Evolutionary conservation across 2,797 vertebrate species (phyloP).

Genomic region (Sebastes itinus): DNA sequence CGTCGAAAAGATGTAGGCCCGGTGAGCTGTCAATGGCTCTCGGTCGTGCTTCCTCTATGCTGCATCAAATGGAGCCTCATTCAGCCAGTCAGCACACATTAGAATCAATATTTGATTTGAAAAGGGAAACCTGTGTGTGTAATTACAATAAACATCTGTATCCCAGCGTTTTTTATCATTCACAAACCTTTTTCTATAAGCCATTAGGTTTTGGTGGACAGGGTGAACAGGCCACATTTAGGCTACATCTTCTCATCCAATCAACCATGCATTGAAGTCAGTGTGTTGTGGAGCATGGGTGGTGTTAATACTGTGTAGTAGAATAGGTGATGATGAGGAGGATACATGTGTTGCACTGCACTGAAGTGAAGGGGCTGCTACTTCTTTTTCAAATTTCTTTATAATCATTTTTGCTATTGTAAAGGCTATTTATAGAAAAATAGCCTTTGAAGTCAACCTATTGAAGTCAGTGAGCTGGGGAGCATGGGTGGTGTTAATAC

Average conservation of each 20-base stretch:
- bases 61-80: slow-evolving; percentile 35
- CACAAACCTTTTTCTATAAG: neutral
- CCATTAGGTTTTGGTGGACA: slow-evolving; percentile 21
- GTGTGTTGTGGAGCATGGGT: slow-evolving; percentile 5
- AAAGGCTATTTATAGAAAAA: slow-evolving; percentile 47
- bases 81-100: neutral
- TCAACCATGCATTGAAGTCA: slow-evolving; percentile 43
- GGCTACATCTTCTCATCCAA: slow-evolving; percentile 28
- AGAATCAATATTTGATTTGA: too few species aligned
- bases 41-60: slow-evolving; percentile 41
- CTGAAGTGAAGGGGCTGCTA: slow-evolving; percentile 2
- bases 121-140: neutral
- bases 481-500: slow-evolving; percentile 26
- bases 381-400: slow-evolving; percentile 2
- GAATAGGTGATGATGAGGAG: slow-evolving; percentile 61
- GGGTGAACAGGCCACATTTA: slow-evolving; percentile 38
- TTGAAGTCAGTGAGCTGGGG: slow-evolving; percentile 22
- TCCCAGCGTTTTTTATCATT: neutral
- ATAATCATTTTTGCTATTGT: neutral
- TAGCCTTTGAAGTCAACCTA: slow-evolving; percentile 12
- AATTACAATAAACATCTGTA: neutral
- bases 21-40: slow-evolving; percentile 55
- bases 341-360: slow-evolving; percentile 61
- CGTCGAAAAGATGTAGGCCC: slow-evolving; percentile 65
- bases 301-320: slow-evolving; percentile 59